Percentiles rank a stretch among this genome's conserved stretches.
These are phyloP conservation scores for Cairina moschata DNA, from an alignment of 2,113 vertebrate species.

Conservation along the genomic window DNA sequence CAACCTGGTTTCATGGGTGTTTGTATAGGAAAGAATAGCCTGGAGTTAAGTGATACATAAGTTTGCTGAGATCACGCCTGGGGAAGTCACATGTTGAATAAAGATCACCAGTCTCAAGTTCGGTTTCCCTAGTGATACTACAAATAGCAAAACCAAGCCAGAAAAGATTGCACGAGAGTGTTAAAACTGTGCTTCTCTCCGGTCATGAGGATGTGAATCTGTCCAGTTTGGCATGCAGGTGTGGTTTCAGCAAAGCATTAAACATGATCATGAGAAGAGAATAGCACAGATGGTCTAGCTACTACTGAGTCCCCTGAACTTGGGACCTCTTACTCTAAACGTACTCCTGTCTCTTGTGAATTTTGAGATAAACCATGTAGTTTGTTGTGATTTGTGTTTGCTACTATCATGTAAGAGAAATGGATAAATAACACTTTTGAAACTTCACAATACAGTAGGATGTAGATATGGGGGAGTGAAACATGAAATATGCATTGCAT, in stretches of 20 bases:
- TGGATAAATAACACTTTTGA: background rate
- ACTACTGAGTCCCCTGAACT: background rate
- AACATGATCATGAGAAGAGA: background rate
- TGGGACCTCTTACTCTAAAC: background rate
- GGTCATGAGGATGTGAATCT: background rate
- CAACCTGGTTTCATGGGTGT: constrained; percentile 2
- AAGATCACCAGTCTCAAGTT: constrained; percentile 1
- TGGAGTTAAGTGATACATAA: background rate
- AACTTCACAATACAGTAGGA: background rate
- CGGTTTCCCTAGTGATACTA: constrained; percentile 54
- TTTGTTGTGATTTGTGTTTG: background rate
- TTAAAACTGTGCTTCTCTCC: background rate
- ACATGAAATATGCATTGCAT: background rate
- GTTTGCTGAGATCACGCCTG: constrained; percentile 64
- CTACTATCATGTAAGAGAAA: background rate
- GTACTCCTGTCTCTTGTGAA: background rate
- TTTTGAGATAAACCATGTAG: background rate
- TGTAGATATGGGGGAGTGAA: background rate
- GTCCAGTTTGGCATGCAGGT: constrained; percentile 13
- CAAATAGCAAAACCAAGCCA: constrained; percentile 44
- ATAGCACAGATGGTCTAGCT: background rate
- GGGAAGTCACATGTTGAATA: constrained; percentile 46
- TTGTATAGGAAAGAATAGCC: constrained; percentile 27
- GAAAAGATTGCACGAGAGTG: background rate
- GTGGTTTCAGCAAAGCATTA: constrained; percentile 22